Conservation (phyloP, 2,888 invertebrate species). For the Parthenolecanium corni region DNA sequence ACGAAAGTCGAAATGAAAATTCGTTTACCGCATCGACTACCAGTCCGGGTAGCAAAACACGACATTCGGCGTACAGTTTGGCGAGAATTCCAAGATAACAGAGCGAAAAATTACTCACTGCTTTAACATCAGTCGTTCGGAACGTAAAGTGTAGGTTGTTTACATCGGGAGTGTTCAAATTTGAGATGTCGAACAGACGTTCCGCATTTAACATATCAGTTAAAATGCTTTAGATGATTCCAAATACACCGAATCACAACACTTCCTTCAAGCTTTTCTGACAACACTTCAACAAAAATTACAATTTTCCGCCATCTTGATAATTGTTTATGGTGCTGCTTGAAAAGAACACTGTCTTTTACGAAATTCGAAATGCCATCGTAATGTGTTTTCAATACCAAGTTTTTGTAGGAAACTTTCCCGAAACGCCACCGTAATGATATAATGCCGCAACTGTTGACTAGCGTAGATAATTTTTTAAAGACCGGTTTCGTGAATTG, state of each 20-base stretch:
- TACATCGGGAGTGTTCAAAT: background rate
- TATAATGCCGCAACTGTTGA: too few species aligned
- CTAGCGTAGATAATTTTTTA: too few species aligned
- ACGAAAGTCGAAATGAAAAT: background rate
- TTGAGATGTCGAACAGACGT: background rate
- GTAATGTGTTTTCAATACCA: too few species aligned
- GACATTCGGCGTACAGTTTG: background rate
- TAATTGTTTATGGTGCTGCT: slow-evolving; percentile 9
- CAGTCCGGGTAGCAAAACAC: background rate
- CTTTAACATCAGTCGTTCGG: slow-evolving; percentile 23
- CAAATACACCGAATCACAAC: background rate
- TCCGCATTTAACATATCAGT: slow-evolving; percentile 19
- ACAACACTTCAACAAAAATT: background rate
- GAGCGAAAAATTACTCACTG: slow-evolving; percentile 10
- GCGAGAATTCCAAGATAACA: background rate
- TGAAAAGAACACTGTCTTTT: background rate
- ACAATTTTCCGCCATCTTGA: slow-evolving; percentile 26
- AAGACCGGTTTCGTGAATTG: too few species aligned
- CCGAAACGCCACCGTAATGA: too few species aligned
- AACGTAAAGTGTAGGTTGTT: slow-evolving; percentile 6
- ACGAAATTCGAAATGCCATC: background rate
- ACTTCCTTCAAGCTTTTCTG: slow-evolving; percentile 9
- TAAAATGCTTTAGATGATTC: too few species aligned
- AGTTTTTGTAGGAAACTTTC: too few species aligned
- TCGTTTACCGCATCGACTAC: background rate